phyloP scores from a whole-genome alignment of 2,797 vertebrate genomes.

The Picus viridis region DNA sequence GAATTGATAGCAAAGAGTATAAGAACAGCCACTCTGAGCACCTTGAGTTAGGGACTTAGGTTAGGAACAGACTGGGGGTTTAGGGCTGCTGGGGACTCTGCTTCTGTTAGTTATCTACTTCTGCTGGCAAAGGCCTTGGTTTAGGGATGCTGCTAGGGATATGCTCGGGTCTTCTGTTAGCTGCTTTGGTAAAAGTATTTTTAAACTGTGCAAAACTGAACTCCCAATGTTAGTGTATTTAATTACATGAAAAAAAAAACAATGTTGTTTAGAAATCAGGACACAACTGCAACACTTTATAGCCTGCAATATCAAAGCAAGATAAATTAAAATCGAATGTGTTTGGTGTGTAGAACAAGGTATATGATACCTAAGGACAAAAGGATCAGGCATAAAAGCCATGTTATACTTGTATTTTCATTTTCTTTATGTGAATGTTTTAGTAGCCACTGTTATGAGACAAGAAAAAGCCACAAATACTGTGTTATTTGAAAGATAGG shows the following conservation, averaged over 20 bases:
- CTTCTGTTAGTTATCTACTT: too few species aligned
- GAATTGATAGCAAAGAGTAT: too few species aligned
- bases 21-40: too few species aligned
- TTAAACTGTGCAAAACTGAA: background rate
- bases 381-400: background rate
- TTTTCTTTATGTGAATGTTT: background rate
- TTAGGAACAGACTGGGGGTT: too few species aligned
- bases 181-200: background rate
- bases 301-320: background rate
- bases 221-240: background rate
- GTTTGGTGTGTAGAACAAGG: background rate
- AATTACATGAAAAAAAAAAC: background rate
- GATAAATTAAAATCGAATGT: background rate
- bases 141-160: too few species aligned
- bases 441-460: background rate
- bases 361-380: background rate
- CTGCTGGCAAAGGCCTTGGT: too few species aligned
- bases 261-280: background rate
- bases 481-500: background rate
- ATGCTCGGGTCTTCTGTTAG: background rate
- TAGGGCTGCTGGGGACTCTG: too few species aligned
- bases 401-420: background rate
- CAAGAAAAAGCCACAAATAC: slow-evolving; percentile 4
- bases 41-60: too few species aligned
- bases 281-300: background rate